Conservation (phyloP, 2,797 vertebrate species). For the Pipistrellus pygmaeus region DNA sequence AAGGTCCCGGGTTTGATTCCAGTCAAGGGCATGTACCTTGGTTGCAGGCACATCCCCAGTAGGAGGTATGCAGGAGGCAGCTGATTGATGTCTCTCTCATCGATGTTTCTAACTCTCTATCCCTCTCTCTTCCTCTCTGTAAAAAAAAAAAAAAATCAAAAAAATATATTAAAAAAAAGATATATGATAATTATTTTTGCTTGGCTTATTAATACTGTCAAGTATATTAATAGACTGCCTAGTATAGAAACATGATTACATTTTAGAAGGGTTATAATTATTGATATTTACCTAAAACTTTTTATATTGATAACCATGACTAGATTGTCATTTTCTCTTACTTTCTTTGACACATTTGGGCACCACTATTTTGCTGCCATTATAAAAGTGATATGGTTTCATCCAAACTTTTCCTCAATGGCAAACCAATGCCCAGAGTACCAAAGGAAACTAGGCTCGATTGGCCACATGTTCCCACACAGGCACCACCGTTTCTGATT, state of each 20-base stretch:
- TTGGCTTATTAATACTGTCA: neutral
- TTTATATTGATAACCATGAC: neutral
- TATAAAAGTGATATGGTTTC: neutral
- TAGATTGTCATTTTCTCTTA: neutral
- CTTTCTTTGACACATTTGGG: constrained; percentile 1
- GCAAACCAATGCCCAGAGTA: neutral
- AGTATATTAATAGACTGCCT: neutral
- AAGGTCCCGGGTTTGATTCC: too few relatives aligned
- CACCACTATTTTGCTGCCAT: neutral
- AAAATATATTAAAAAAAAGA: neutral
- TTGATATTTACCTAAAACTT: neutral
- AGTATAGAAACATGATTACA: neutral
- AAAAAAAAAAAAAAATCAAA: too few relatives aligned
- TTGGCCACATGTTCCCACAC: neutral
- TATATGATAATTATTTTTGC: neutral
- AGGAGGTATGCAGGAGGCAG: too few relatives aligned
- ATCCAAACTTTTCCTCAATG: neutral
- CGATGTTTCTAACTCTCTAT: too few relatives aligned
- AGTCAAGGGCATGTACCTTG: too few relatives aligned
- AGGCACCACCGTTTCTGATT: neutral
- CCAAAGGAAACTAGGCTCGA: neutral
- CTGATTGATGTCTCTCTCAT: too few relatives aligned
- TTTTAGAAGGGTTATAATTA: neutral
- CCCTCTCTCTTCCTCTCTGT: too few relatives aligned
- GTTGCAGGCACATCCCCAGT: too few relatives aligned